A percentile compares a stretch with the other conserved stretches of the same genome.
phyloP scores from a whole-genome alignment of 2,113 vertebrate species.

The Charadrius vociferus region DNA sequence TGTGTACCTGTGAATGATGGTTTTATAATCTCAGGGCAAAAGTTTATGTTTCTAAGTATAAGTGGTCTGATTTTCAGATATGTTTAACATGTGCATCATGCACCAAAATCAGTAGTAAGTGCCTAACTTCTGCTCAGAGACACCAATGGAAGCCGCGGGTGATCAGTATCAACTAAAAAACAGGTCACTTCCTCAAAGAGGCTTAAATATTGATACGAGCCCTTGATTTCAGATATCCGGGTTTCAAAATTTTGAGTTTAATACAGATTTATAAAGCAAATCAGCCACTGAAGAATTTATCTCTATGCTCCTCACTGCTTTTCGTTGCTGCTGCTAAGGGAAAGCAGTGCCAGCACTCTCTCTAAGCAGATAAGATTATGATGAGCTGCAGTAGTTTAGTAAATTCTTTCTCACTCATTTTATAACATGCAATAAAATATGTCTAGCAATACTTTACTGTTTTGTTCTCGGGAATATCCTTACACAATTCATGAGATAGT shows the following conservation, averaged over 20 bases:
- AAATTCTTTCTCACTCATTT: conserved; percentile 44
- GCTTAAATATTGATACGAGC: not conserved
- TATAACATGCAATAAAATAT: conserved; percentile 51
- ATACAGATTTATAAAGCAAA: not conserved
- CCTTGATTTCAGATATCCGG: not conserved
- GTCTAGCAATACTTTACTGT: conserved; percentile 15
- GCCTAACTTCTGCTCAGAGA: not conserved
- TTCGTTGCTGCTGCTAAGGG: not conserved
- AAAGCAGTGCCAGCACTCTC: not conserved
- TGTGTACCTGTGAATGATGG: not conserved
- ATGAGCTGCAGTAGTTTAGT: not conserved
- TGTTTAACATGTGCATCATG: not conserved
- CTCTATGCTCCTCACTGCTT: not conserved
- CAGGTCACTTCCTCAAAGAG: not conserved
- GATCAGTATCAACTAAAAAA: not conserved
- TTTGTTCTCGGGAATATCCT: conserved; percentile 16
- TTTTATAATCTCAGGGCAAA: not conserved
- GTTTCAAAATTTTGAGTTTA: not conserved
- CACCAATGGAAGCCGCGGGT: not conserved
- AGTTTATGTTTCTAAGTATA: not conserved
- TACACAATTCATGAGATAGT: not conserved
- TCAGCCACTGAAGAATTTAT: not conserved
- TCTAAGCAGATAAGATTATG: not conserved
- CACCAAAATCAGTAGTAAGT: not conserved
- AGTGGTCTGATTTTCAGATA: not conserved